Percentiles rank a stretch among this genome's conserved stretches.
Conservation (phyloP, 2,797 vertebrate genomes). For the Xenentodon cancila region DNA sequence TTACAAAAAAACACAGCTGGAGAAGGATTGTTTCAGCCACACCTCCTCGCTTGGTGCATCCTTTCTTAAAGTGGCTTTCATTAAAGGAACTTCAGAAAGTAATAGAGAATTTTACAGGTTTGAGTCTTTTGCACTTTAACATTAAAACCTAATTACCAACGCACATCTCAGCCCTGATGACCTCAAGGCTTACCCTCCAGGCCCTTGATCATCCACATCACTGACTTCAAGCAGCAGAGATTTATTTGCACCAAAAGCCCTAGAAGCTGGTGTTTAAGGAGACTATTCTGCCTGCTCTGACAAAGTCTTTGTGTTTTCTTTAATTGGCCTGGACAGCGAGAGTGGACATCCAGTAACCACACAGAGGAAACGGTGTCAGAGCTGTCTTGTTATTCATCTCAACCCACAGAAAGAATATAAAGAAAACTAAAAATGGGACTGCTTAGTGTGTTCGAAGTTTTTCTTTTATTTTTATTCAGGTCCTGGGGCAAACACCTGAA, state of each 20-base stretch:
- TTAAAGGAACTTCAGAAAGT: not conserved
- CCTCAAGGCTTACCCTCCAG: constrained; percentile 25
- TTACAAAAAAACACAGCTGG: no score
- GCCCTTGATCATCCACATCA: constrained; percentile 23
- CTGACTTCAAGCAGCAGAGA: constrained; percentile 15
- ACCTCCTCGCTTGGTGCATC: not conserved
- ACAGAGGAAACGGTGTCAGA: constrained; percentile 36
- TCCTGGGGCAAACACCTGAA: constrained; percentile 50
- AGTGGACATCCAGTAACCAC: constrained; percentile 28
- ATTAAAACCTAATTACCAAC: constrained; percentile 42
- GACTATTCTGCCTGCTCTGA: constrained; percentile 16
- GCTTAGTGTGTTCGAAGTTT: constrained; percentile 70
- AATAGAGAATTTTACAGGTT: constrained; percentile 1
- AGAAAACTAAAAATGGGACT: constrained; percentile 24
- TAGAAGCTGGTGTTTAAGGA: constrained; percentile 30
- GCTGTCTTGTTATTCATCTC: constrained; percentile 18
- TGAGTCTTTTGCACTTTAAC: constrained; percentile 19
- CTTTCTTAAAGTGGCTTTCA: not conserved
- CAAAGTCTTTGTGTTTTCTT: constrained; percentile 21
- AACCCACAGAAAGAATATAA: constrained; percentile 15
- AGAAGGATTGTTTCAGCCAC: not conserved
- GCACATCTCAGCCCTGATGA: constrained; percentile 24
- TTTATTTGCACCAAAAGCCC: constrained; percentile 15
- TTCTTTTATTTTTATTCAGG: constrained; percentile 59
- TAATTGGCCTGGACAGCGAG: constrained; percentile 24